Evolutionary conservation across 2,888 invertebrate genomes (phyloP).

Genomic region (Brenthis daphne): DNA sequence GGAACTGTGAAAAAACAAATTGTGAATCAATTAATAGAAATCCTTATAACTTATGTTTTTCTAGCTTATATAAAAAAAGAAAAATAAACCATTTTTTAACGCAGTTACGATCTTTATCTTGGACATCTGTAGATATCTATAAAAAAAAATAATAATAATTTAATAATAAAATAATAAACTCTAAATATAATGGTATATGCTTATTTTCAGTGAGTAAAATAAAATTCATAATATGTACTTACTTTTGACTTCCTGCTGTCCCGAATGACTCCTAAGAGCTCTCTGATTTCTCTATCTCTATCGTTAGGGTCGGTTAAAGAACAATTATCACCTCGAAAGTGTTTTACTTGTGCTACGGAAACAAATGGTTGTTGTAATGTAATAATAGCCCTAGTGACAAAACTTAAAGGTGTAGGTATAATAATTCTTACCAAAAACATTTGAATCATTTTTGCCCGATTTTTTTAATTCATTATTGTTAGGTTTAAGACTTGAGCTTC

Average conservation of each 20-base stretch:
- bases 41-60: neutral
- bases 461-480: neutral
- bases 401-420: neutral
- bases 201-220: neutral
- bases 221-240: neutral
- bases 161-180: neutral
- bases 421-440: neutral
- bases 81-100: constrained; percentile 31
- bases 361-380: constrained; percentile 29
- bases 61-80: constrained; percentile 26
- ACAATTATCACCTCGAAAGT: constrained; percentile 67
- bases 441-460: neutral
- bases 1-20: constrained; percentile 23
- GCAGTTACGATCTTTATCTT: constrained; percentile 14
- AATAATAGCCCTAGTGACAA: neutral
- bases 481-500: neutral
- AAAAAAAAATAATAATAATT: constrained; percentile 16
- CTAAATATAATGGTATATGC: neutral
- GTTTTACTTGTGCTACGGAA: constrained; percentile 55
- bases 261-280: constrained; percentile 55
- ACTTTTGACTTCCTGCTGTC: constrained; percentile 14
- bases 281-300: constrained; percentile 65
- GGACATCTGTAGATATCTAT: constrained; percentile 10
- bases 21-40: neutral
- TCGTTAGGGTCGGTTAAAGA: constrained; percentile 56